phyloP scores from a whole-genome alignment of 2,113 vertebrate genomes.

The Ceyx cyanopectus region DNA sequence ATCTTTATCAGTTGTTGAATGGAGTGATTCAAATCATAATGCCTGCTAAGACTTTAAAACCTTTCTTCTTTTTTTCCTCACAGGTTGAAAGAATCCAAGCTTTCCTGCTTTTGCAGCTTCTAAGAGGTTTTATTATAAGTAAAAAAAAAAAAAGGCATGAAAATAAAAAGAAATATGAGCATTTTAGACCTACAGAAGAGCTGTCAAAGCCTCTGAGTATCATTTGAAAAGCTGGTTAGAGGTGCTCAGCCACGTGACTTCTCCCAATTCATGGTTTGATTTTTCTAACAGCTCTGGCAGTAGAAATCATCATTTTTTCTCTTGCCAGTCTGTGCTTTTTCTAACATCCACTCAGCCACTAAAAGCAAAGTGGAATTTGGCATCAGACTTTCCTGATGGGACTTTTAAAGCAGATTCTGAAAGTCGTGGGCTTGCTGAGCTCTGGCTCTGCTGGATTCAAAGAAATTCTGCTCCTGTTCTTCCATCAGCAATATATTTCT shows the following conservation, averaged over 20 bases:
- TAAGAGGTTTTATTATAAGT: neutral
- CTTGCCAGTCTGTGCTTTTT: constrained; percentile 9
- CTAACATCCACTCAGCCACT: neutral
- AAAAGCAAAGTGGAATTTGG: constrained; percentile 33
- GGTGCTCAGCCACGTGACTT: constrained; percentile 22
- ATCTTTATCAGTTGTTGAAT: neutral
- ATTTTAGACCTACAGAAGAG: neutral
- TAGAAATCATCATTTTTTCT: constrained; percentile 28
- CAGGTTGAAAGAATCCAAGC: neutral
- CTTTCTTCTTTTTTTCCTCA: neutral
- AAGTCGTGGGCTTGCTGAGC: neutral
- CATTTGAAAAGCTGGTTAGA: constrained; percentile 1
- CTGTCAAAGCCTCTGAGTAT: constrained; percentile 9
- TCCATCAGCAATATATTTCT: neutral
- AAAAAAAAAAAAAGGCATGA: neutral
- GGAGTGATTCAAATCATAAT: neutral
- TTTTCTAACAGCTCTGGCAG: constrained; percentile 26
- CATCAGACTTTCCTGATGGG: neutral
- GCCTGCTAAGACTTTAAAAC: neutral
- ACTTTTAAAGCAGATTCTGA: constrained; percentile 23
- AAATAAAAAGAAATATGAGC: neutral
- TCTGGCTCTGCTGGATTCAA: neutral
- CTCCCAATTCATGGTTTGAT: constrained; percentile 16
- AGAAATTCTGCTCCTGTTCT: neutral
- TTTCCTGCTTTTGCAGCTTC: neutral